Evolutionary conservation across 1,140 invertebrate genomes (phyloP).

Genomic region (Diachasma alloeum): DNA sequence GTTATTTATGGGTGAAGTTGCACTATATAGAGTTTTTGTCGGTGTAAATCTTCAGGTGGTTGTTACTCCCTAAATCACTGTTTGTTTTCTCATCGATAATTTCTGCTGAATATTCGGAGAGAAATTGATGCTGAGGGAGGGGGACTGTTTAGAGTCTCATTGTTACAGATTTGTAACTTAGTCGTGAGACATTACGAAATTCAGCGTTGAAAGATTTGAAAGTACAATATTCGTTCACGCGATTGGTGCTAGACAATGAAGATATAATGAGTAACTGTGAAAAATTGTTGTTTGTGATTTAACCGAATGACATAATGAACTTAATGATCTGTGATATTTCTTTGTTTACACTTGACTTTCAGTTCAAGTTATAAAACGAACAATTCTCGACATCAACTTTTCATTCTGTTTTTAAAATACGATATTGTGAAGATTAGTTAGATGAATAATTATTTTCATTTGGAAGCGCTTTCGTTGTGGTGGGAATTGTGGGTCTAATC

Average conservation of each 20-base stretch:
- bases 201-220: neutral
- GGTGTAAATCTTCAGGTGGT: neutral
- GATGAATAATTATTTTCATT: too few species aligned
- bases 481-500: too few species aligned
- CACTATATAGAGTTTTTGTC: neutral
- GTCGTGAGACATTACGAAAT: slow-evolving; percentile 19
- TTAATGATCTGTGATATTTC: neutral
- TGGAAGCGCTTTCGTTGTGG: too few species aligned
- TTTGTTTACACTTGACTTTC: neutral
- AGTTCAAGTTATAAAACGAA: neutral
- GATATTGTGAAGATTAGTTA: too few species aligned
- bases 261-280: slow-evolving; percentile 25
- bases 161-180: neutral
- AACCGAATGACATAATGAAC: slow-evolving; percentile 23
- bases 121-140: too few species aligned
- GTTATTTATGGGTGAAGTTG: neutral
- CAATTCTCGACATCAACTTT: neutral
- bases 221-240: neutral
- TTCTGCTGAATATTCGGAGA: neutral
- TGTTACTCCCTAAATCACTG: neutral
- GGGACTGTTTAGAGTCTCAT: neutral
- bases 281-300: slow-evolving; percentile 23
- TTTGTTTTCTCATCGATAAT: neutral
- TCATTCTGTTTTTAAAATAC: too few species aligned
- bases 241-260: slow-evolving; percentile 27